Evolutionary conservation across 2,888 invertebrate genomes (phyloP).

Genomic region (Lordiphosa andalusiaca): DNA sequence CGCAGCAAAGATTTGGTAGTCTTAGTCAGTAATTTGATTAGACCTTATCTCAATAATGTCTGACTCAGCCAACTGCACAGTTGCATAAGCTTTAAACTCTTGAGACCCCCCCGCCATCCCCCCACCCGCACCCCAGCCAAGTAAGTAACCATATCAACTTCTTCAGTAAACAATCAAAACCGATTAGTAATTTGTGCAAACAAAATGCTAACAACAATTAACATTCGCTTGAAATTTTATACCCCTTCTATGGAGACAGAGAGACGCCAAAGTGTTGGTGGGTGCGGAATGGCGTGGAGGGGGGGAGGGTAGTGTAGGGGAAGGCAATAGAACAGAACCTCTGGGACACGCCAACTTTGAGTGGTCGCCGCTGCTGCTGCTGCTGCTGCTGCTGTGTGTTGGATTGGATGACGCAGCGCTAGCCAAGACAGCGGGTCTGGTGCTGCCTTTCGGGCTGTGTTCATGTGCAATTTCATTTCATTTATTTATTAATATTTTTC

Average conservation of each 20-base stretch:
- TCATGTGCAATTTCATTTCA: conserved; percentile 52
- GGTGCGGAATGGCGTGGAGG: not conserved
- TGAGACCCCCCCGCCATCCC: too few species aligned
- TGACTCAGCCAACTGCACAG: conserved; percentile 1
- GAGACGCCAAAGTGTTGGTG: not conserved
- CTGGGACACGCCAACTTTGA: conserved; percentile 35
- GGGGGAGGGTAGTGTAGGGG: too few species aligned
- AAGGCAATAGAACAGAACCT: conserved; percentile 24
- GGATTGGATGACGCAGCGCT: conserved; percentile 53
- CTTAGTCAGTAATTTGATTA: too few species aligned
- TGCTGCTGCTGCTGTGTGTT: not conserved
- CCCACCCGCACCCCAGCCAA: not conserved
- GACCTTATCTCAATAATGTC: not conserved
- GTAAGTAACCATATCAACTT: conserved; percentile 7
- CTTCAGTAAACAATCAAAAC: conserved; percentile 59
- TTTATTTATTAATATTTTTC: conserved; percentile 48
- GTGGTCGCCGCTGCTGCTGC: conserved; percentile 3
- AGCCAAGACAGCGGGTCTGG: conserved; percentile 60
- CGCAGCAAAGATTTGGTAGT: too few species aligned
- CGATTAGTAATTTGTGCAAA: conserved; percentile 66
- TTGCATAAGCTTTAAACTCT: not conserved
- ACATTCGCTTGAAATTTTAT: conserved; percentile 44
- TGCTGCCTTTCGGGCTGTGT: conserved; percentile 15
- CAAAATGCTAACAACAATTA: conserved; percentile 60
- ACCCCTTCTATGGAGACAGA: conserved; percentile 9